Conservation (phyloP, 2,797 vertebrate species). For the Gastrophryne carolinensis region DNA sequence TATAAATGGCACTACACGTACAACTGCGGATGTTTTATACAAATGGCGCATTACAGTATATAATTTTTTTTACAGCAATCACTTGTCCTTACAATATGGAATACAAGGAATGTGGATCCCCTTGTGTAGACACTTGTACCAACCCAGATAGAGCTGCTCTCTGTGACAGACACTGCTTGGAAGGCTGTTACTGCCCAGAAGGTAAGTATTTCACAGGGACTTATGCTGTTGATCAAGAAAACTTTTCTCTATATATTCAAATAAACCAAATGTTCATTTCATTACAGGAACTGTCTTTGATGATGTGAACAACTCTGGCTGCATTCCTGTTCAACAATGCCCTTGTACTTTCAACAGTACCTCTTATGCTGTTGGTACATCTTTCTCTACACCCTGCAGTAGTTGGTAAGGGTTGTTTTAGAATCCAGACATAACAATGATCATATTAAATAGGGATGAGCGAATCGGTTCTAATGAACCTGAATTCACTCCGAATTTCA, state of each 20-base stretch:
- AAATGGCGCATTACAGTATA: too few relatives aligned
- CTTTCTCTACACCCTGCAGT: conserved; percentile 66
- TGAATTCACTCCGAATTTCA: too few relatives aligned
- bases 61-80: conserved; percentile 58
- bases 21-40: too few relatives aligned
- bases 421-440: too few relatives aligned
- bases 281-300: conserved; percentile 69
- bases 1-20: too few relatives aligned
- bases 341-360: conserved; percentile 65
- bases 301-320: conserved; percentile 67
- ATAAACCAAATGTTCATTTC: too few relatives aligned
- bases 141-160: conserved; percentile 65
- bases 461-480: too few relatives aligned
- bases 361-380: conserved; percentile 63
- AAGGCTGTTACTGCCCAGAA: conserved; percentile 72
- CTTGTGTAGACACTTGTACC: conserved; percentile 71
- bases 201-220: conserved; percentile 56
- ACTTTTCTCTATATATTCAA: background rate
- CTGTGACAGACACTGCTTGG: conserved; percentile 72
- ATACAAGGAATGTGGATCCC: conserved; percentile 68
- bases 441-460: too few relatives aligned
- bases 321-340: conserved; percentile 63
- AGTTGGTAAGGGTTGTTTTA: conserved; percentile 64
- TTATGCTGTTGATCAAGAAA: too few relatives aligned
- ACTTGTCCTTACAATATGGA: conserved; percentile 66